Evolutionary conservation across 2,797 vertebrate genomes (phyloP).

Genomic region (Anabacerthia variegaticeps): DNA sequence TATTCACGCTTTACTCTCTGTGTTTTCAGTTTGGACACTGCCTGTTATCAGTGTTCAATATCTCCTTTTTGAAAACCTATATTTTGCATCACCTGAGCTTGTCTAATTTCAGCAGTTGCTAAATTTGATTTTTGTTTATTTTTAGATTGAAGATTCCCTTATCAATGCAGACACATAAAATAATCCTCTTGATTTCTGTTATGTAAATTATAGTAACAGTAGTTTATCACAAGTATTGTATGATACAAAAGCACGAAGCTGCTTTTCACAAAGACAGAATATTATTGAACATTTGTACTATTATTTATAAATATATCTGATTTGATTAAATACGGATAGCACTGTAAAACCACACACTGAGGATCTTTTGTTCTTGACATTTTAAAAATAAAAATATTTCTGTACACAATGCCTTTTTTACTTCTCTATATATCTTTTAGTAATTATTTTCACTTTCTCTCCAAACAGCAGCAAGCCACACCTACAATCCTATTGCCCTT

Average conservation of each 20-base stretch:
- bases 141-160: neutral
- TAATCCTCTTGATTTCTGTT: neutral
- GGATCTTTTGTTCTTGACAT: neutral
- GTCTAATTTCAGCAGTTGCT: neutral
- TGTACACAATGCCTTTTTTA: neutral
- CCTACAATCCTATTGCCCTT: neutral
- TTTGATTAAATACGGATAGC: neutral
- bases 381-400: neutral
- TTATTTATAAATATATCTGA: neutral
- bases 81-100: neutral
- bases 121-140: neutral
- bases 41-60: neutral
- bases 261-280: neutral
- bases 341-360: neutral
- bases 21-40: neutral
- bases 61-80: neutral
- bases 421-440: neutral
- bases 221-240: neutral
- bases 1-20: neutral
- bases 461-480: neutral
- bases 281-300: neutral
- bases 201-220: neutral
- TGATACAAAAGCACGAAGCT: neutral
- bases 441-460: neutral
- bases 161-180: neutral